Base-by-base conservation (phyloP, 2,888 invertebrate species). In the Eudasyphora cyanicolor region DNA sequence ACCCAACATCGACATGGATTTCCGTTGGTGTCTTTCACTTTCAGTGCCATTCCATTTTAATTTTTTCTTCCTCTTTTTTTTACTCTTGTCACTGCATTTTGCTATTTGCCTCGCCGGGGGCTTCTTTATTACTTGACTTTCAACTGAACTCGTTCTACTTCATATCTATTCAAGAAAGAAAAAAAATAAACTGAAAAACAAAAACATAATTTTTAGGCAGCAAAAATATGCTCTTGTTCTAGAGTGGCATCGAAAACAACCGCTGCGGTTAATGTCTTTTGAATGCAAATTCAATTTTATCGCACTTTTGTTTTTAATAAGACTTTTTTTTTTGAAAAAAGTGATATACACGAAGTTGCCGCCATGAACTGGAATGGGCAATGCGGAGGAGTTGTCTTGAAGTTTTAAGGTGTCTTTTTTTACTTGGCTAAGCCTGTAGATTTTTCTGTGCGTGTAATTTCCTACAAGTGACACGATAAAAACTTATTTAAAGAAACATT, bases 241-340 rank as follows among this genome's bases (percentile, higher is more conserved):
- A 45, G 32, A 32, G 27, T 49, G 74, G 60, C 84, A 83, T 60
- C 76, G 79, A 85, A 76, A 67, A 74, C 57, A 88, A 90, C 90
- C 89, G 90, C 91, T 91, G 91, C 87, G 90, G 88, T 90, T 91
- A 91, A 91, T 91, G 91, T 90, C 89, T 91, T 91, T 90, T 88
- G 89, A 89, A 87, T 87, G 87, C 86, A 87, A 87, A 87, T 87
- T 85, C 86, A 87, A 87, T 86, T 86, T 87, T 87, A 91, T 90
- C 90, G 89, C 88, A 90, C 90, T 90, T 89, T 91, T 90, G 89
- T 89, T 91, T 90, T 91, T 90, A 90, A 91, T 90, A 90, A 86
- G 85, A 84, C 78, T 80, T 85, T 79, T 84, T 17, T 54, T 54
- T 54, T 27, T 29, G n/a, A 27, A 12, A 4, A 19, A 83, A 81